phyloP scores from a whole-genome alignment of 2,888 invertebrate genomes.

The Ceramica pisi region DNA sequence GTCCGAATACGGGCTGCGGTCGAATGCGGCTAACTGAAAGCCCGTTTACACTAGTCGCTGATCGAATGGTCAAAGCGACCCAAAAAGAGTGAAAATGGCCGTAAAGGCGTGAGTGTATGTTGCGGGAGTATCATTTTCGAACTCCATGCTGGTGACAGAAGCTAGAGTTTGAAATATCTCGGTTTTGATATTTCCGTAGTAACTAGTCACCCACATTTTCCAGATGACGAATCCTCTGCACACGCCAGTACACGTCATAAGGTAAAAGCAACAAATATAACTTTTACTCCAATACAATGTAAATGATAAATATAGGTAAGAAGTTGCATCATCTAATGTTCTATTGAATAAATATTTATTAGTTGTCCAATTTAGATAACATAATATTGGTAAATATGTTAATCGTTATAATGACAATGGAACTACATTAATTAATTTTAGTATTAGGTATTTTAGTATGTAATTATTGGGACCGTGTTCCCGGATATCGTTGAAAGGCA shows the following conservation, averaged over 20 bases:
- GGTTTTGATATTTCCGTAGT: slow-evolving; percentile 8
- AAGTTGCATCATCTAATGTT: slow-evolving; percentile 20
- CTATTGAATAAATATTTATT: slow-evolving; percentile 33
- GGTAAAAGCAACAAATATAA: slow-evolving; percentile 33
- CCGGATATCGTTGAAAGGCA: too few species aligned
- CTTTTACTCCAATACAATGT: slow-evolving; percentile 42
- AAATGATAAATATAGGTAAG: slow-evolving; percentile 24
- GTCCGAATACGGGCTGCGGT: too few species aligned
- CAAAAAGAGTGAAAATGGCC: too few species aligned
- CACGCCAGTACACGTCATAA: slow-evolving; percentile 35
- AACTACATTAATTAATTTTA: not conserved
- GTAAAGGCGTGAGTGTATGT: too few species aligned
- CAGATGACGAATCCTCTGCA: slow-evolving; percentile 25
- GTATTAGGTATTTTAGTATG: too few species aligned
- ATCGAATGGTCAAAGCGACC: too few species aligned
- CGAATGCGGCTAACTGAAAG: too few species aligned
- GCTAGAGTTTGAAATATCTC: not conserved
- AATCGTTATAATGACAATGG: not conserved
- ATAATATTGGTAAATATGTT: slow-evolving; percentile 26
- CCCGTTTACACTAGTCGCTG: too few species aligned
- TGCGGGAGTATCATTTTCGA: too few species aligned
- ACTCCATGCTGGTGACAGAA: too few species aligned
- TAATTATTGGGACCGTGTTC: too few species aligned
- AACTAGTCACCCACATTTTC: not conserved
- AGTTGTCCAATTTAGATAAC: slow-evolving; percentile 27